A percentile compares a stretch with the other conserved stretches of the same genome.
phyloP scores from a whole-genome alignment of 1,140 invertebrate species.

The Cotesia vestalis region DNA sequence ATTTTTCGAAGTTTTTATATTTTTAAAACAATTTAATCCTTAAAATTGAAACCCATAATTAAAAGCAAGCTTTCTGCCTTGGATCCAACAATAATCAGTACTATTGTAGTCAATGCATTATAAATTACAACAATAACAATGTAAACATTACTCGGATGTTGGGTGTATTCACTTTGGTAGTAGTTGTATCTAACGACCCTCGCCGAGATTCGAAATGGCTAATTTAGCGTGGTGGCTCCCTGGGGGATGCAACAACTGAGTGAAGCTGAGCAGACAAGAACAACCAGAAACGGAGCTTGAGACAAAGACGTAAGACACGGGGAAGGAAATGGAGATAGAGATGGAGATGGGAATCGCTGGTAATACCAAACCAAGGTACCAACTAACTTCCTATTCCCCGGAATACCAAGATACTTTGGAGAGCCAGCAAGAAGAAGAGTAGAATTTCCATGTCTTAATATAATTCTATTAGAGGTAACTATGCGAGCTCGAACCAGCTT shows the following conservation, averaged over 20 bases:
- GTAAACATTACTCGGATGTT: conserved; percentile 33
- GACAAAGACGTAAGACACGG: conserved; percentile 5
- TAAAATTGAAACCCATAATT: too few species aligned
- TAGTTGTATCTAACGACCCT: conserved; percentile 50
- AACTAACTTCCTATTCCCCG: neutral
- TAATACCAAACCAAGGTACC: conserved; percentile 22
- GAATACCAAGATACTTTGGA: conserved; percentile 14
- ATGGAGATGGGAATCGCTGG: conserved; percentile 14
- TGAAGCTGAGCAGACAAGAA: conserved; percentile 35
- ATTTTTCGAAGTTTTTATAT: too few species aligned
- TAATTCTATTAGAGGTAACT: conserved; percentile 67
- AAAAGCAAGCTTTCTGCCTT: too few species aligned
- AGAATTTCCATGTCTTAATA: conserved; percentile 57
- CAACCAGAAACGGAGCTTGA: conserved; percentile 19
- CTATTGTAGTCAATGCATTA: neutral
- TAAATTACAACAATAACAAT: conserved; percentile 19
- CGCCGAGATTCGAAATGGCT: conserved; percentile 64
- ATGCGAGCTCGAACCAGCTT: conserved; percentile 60
- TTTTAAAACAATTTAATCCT: too few species aligned
- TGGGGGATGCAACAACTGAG: conserved; percentile 46
- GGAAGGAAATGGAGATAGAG: conserved; percentile 33
- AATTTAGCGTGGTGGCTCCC: conserved; percentile 61
- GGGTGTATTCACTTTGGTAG: conserved; percentile 29
- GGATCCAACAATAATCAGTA: too few species aligned
- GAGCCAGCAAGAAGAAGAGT: conserved; percentile 26